A percentile compares a stretch with the other conserved stretches of the same genome.
Conservation (phyloP, 2,888 invertebrate genomes). For the Cantharis rustica region DNA sequence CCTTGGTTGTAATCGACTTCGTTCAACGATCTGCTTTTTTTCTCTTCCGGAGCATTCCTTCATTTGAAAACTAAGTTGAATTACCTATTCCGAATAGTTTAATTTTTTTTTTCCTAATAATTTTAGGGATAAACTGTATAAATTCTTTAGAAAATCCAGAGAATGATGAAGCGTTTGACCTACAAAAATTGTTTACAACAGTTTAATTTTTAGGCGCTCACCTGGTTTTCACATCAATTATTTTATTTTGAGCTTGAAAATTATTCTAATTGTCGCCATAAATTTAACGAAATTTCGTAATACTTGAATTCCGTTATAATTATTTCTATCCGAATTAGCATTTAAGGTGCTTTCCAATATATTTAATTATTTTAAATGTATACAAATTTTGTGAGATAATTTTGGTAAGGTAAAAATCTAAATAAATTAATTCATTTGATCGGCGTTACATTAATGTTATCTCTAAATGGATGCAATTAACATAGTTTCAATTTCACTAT, state of each 20-base stretch:
- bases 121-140: too few relatives aligned
- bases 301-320: not conserved
- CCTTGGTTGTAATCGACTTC: too few relatives aligned
- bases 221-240: not conserved
- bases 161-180: too few relatives aligned
- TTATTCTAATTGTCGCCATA: not conserved
- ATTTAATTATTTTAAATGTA: not conserved
- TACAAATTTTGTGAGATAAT: not conserved
- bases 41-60: too few relatives aligned
- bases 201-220: not conserved
- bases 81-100: too few relatives aligned
- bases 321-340: not conserved
- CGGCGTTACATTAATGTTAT: not conserved
- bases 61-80: too few relatives aligned
- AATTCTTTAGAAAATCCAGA: too few relatives aligned
- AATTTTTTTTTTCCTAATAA: too few relatives aligned
- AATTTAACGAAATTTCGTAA: not conserved
- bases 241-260: not conserved
- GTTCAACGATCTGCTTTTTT: too few relatives aligned
- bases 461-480: not conserved
- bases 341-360: not conserved
- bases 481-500: not conserved
- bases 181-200: not conserved
- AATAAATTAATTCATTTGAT: not conserved
- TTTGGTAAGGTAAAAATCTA: not conserved